phyloP scores from a whole-genome alignment of 1,140 invertebrate species.

The Brachionus paranguensis region DNA sequence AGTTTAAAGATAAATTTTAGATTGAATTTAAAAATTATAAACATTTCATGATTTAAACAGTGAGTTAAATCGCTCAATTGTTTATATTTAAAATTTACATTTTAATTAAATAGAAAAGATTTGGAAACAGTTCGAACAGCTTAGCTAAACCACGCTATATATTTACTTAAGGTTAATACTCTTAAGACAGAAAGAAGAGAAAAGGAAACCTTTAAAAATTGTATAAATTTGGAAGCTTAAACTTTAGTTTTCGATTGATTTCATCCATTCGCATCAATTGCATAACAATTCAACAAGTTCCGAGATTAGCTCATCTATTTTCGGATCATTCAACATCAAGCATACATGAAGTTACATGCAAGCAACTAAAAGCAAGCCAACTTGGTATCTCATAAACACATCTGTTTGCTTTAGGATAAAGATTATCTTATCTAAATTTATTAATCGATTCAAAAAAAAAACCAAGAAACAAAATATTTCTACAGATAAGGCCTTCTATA shows the following conservation, averaged over 20 bases:
- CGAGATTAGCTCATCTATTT: not conserved
- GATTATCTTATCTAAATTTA: slow-evolving; percentile 26
- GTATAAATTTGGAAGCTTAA: not conserved
- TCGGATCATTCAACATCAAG: not conserved
- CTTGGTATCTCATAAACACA: slow-evolving; percentile 28
- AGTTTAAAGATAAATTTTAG: not conserved
- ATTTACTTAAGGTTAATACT: not conserved
- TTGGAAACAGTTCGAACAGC: not conserved
- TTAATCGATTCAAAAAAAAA: not conserved
- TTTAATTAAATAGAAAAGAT: not conserved
- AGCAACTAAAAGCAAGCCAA: not conserved
- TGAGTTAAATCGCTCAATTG: not conserved
- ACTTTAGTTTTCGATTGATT: not conserved
- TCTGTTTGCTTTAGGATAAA: slow-evolving; percentile 23
- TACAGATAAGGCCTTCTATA: not conserved
- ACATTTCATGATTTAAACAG: not conserved
- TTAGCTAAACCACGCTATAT: not conserved
- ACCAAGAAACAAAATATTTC: not conserved
- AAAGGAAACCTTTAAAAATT: not conserved
- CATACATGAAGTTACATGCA: not conserved
- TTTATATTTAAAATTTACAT: not conserved
- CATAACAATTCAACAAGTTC: not conserved
- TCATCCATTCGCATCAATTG: not conserved
- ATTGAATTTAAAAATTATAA: not conserved
- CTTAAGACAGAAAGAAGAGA: not conserved